Base-by-base conservation (phyloP, 2,113 vertebrate genomes). In the Ammodytes dubius region DNA sequence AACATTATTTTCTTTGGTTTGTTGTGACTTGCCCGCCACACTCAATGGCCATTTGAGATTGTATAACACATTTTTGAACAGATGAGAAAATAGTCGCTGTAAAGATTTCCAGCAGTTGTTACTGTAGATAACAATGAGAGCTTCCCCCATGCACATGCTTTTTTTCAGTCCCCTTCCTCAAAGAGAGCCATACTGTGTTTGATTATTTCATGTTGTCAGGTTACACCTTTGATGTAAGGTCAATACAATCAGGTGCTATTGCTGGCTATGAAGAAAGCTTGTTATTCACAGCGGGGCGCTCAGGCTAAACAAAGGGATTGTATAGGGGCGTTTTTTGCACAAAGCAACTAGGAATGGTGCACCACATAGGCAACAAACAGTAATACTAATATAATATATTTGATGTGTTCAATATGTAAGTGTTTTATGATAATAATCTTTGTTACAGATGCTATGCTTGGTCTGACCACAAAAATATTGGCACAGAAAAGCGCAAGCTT, bases 21-120 rank as follows among this genome's bases (percentile, higher is more conserved):
- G 35, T 59, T 43, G 54, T 56, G 79, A 40, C 37, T 70, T 52
- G 35, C 72, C 57, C 50, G 53, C 45, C 17, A 69, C 40, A 49
- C 52, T 27, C 27, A 70, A n/a, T 3, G 15, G 0, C 17, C 11
- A 27, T 77, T 60, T 49, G 9, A 49, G 8, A 47, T 59, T 17
- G 5, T 14, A 7, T 19, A 40, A 13, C 4, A 46, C 1, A 3
- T 46, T 75, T 72, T 40, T 63, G 14, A 74, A 58, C 15, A n/a
- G 40, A 70, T 39, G 14, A 12, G 13, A 40, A 52, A 61, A 19
- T 3, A 49, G 35, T 58, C 14, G 3, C 53, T 45, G 4, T 60
- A 8, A 42, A 57, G 43, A 4, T 46, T 60, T 63, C 59, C 13
- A 42, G 2, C 39, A 52, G 7, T 50, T n/a, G 10, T 47, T 35